Evolutionary conservation across 2,113 vertebrate species (phyloP).

Genomic region (Antechinus stuartii): DNA sequence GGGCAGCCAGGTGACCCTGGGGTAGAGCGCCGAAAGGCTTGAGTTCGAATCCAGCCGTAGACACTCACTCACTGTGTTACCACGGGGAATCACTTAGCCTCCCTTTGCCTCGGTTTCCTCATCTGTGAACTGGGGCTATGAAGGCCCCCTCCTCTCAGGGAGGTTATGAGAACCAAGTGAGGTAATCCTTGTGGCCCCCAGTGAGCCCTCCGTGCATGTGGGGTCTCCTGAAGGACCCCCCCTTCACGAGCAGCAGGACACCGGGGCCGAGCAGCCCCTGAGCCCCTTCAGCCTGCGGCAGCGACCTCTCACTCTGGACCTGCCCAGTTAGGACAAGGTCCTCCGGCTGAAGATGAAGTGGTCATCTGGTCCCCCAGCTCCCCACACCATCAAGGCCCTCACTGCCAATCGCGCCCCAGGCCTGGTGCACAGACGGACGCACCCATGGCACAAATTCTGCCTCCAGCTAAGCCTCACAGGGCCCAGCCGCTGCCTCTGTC

Average conservation of each 20-base stretch:
- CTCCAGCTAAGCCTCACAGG: not conserved
- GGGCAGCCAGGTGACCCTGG: not conserved
- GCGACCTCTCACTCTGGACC: not conserved
- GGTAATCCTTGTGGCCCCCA: not conserved
- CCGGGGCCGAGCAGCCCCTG: not conserved
- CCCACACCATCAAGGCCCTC: not conserved
- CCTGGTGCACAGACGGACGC: not conserved
- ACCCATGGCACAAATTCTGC: not conserved
- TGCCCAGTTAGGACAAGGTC: accelerated
- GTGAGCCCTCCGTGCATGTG: not conserved
- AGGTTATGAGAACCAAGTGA: not conserved
- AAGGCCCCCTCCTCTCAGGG: not conserved
- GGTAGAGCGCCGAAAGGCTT: not conserved
- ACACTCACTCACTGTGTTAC: not conserved
- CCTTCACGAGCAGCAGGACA: not conserved
- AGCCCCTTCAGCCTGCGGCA: not conserved
- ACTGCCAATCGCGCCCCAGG: not conserved
- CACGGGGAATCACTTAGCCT: not conserved
- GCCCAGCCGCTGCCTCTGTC: not conserved
- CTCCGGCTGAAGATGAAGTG: not conserved
- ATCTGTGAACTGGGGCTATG: not conserved
- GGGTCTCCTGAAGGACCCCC: not conserved
- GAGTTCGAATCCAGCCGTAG: not conserved
- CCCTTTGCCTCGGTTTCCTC: not conserved
- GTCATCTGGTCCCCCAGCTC: not conserved